Evolutionary conservation across 2,888 invertebrate genomes (phyloP).

Genomic region (Hyposoter dolosus): DNA sequence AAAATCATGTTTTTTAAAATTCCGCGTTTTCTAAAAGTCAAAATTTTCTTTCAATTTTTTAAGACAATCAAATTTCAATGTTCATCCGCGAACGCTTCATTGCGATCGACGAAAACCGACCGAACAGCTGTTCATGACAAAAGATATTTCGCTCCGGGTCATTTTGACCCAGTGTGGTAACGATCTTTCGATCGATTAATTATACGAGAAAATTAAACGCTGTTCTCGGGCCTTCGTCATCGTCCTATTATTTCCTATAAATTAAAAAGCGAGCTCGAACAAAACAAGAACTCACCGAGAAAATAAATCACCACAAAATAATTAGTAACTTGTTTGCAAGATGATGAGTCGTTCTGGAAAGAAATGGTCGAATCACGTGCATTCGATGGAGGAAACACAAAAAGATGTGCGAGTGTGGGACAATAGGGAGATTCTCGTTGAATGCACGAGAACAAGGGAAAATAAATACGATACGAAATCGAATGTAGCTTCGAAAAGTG

Average conservation of each 20-base stretch:
- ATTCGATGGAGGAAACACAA: not conserved
- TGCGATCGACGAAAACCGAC: too few species aligned
- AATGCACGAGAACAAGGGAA: not conserved
- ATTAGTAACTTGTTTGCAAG: not conserved
- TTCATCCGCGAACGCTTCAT: too few species aligned
- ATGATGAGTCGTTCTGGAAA: not conserved
- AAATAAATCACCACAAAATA: not conserved
- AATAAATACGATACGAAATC: conserved; percentile 20
- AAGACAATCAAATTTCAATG: too few species aligned
- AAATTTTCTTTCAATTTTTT: too few species aligned
- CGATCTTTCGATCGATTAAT: not conserved
- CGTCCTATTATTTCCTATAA: not conserved
- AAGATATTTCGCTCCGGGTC: too few species aligned
- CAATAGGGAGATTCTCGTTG: not conserved
- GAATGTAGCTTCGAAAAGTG: conserved; percentile 8
- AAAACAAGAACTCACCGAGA: too few species aligned
- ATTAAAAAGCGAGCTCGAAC: not conserved
- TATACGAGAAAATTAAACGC: not conserved
- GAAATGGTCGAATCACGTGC: not conserved
- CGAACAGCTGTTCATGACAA: too few species aligned
- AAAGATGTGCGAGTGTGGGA: not conserved
- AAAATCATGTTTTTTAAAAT: too few species aligned
- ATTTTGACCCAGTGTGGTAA: too few species aligned
- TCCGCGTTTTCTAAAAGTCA: too few species aligned
- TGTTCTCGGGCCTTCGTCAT: not conserved